These are phyloP conservation scores for Amphipoea lucens DNA, from an alignment of 2,888 invertebrate genomes.

Conservation along the genomic window DNA sequence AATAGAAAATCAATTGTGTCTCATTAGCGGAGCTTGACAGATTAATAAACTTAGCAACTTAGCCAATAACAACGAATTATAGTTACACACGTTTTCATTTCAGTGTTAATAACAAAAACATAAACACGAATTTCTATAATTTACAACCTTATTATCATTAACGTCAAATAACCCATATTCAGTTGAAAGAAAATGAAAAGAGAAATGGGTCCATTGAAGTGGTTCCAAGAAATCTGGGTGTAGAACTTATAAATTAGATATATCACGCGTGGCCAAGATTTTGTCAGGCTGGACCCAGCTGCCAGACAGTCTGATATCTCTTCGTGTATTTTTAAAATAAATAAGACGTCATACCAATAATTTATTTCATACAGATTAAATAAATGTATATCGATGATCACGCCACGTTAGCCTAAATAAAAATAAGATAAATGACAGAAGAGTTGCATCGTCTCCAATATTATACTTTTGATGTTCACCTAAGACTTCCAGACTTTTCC, in stretches of 20 bases:
- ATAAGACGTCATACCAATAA: constrained; percentile 71
- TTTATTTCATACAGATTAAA: constrained; percentile 52
- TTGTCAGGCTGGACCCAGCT: constrained; percentile 56
- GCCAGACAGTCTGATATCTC: constrained; percentile 76
- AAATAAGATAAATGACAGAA: constrained; percentile 56
- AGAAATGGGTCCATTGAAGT: constrained; percentile 32
- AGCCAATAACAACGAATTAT: not conserved
- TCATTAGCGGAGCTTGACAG: too few species aligned
- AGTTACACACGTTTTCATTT: constrained; percentile 4
- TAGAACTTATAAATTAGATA: constrained; percentile 57
- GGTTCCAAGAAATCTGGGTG: constrained; percentile 63
- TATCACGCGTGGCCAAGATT: constrained; percentile 59
- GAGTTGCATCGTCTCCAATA: constrained; percentile 49
- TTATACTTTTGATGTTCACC: constrained; percentile 43
- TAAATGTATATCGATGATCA: constrained; percentile 51
- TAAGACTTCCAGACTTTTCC: constrained; percentile 52
- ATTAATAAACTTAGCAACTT: not conserved
- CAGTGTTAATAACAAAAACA: not conserved
- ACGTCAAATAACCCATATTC: constrained; percentile 20
- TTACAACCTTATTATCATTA: constrained; percentile 25
- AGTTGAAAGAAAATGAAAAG: constrained; percentile 17
- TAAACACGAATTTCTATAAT: constrained; percentile 24
- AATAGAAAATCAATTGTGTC: too few species aligned
- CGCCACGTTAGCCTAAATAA: constrained; percentile 58
- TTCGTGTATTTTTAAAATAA: constrained; percentile 69